These are phyloP conservation scores for Pantelozetes paolii DNA, from an alignment of 2,888 invertebrate species.

Conservation along the genomic window DNA sequence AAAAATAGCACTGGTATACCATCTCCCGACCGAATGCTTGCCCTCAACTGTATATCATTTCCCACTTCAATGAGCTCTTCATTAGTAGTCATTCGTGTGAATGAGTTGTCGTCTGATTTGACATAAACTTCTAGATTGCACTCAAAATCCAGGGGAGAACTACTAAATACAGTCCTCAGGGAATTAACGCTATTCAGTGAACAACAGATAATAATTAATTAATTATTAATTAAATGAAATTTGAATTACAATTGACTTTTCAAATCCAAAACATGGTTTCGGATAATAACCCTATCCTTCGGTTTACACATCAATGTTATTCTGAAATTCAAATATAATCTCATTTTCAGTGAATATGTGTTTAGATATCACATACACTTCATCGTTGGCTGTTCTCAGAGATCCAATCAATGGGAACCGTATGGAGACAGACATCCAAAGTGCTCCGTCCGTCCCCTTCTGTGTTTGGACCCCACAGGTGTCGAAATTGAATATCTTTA, in stretches of 20 bases:
- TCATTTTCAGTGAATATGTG: not conserved
- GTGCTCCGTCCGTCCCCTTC: conserved; percentile 45
- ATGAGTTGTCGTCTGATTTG: conserved; percentile 47
- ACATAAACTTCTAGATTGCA: conserved; percentile 50
- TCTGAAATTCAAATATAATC: conserved; percentile 29
- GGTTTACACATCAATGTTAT: conserved; percentile 50
- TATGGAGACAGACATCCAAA: conserved; percentile 50
- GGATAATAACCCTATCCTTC: conserved; percentile 49
- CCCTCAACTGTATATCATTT: conserved; percentile 49
- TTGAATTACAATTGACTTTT: conserved; percentile 48
- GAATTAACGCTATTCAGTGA: conserved; percentile 43
- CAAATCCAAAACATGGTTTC: conserved; percentile 49
- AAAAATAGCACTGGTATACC: conserved; percentile 43
- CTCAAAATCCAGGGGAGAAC: conserved; percentile 49
- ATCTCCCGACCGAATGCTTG: conserved; percentile 49
- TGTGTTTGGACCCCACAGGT: conserved; percentile 46
- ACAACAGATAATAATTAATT: not conserved
- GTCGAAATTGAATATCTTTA: conserved; percentile 45
- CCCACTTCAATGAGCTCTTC: conserved; percentile 50
- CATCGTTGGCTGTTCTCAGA: conserved; percentile 51
- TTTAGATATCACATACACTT: conserved; percentile 41
- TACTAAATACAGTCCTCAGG: conserved; percentile 48
- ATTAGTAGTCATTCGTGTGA: conserved; percentile 48
- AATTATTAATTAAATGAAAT: not conserved
- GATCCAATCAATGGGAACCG: conserved; percentile 50